Evolutionary conservation across 2,888 invertebrate genomes (phyloP).

Genomic region (Perithous albicinctus): DNA sequence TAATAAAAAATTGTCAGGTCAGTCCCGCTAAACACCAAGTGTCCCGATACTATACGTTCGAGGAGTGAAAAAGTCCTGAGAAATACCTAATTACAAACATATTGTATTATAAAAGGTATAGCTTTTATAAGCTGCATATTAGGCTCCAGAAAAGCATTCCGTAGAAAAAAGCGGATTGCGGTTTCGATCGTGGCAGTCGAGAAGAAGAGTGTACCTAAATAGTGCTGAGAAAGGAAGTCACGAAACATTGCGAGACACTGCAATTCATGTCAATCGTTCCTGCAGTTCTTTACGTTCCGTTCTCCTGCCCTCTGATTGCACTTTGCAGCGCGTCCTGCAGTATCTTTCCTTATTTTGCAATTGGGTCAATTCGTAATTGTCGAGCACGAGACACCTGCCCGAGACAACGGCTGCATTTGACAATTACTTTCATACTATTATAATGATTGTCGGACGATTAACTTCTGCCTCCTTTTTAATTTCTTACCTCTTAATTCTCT

Average conservation of each 20-base stretch:
- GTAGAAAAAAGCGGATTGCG: not conserved
- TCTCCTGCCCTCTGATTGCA: not conserved
- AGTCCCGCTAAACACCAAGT: too few species aligned
- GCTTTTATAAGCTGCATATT: not conserved
- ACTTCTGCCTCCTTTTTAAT: not conserved
- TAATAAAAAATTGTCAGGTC: too few species aligned
- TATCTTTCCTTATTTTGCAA: constrained; percentile 43
- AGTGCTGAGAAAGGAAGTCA: not conserved
- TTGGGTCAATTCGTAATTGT: constrained; percentile 67
- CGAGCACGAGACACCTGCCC: constrained; percentile 2
- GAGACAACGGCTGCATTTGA: not conserved
- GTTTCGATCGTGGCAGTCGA: not conserved
- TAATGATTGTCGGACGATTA: constrained; percentile 32
- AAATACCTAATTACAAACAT: too few species aligned
- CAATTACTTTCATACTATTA: constrained; percentile 13
- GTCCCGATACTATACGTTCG: too few species aligned
- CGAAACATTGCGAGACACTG: constrained; percentile 7
- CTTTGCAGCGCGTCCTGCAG: constrained; percentile 17
- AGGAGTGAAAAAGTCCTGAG: too few species aligned
- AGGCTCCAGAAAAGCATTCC: not conserved
- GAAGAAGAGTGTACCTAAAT: not conserved
- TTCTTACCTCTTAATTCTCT: constrained; percentile 2
- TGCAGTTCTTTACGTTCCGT: not conserved
- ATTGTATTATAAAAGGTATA: too few species aligned
- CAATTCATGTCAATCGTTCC: constrained; percentile 31